Base-by-base conservation (phyloP, 64 coral and sea anemone species). In the Actinia equina region DNA sequence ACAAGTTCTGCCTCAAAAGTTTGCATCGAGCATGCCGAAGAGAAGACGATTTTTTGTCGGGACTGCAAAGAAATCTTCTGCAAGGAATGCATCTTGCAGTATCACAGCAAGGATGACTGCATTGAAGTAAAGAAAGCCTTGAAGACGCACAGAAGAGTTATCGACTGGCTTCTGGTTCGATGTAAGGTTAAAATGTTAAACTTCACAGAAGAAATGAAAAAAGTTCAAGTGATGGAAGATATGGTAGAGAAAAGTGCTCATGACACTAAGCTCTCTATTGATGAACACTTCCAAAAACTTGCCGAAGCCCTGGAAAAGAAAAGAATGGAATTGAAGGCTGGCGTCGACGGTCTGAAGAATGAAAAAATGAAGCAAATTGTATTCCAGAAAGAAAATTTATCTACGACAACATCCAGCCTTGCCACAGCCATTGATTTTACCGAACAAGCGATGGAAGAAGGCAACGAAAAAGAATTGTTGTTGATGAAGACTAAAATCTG, bases 121-220 rank as follows among this genome's bases (percentile, higher is more conserved):
- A 4, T 85, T 8, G 53, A 41, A 19, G n/a, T 85, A 8, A 85
- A 85, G 49, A 42, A 41, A 58, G 83, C 15, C 18, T 19, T 85
- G 7, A 57, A 63, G 59, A 63, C 52, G 30, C 52, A 60, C 30
- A 85, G 55, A 61, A 85, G 17, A 26, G 59, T 53, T 4, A 85
- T 85, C 25, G 83, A 85, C 52, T 85, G 83, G 83, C 55, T 85
- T 23, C 25, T 85, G 26, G 83, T 85, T 15, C 59, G 59, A 27
- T 85, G 83, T 53, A 54, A 85, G 41, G 83, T 59, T 25, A 85
- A 85, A 41, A 26, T 61, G 18, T 19, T 42, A 22, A 61, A 3
- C 7, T 2, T 85, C 2, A 7, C 15, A 0, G 30, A 60, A 53
- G 59, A 57, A 57, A 41, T 37, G 6, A 60, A 54, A 14, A 18